phyloP scores from a whole-genome alignment of 2,888 invertebrate species.

The Cacoxenus indagator region DNA sequence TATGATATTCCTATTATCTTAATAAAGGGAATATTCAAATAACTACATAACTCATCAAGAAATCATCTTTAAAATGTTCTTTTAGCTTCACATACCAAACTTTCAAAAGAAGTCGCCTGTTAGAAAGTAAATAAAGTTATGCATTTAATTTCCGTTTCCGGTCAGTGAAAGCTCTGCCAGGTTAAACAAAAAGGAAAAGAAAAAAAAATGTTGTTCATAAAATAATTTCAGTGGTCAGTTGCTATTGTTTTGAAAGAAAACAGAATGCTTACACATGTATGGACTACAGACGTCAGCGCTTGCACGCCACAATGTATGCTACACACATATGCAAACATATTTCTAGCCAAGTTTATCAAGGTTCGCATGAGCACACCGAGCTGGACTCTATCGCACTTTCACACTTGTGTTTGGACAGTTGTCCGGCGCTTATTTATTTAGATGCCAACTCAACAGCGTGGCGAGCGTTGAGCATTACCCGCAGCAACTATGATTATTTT shows the following conservation, averaged over 20 bases:
- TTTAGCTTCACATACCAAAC: no score
- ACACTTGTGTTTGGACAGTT: conserved; percentile 65
- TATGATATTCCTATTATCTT: no score
- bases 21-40: no score
- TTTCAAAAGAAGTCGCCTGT: conserved; percentile 5
- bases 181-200: not conserved
- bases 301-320: not conserved
- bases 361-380: not conserved
- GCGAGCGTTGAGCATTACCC: conserved; percentile 23
- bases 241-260: conserved; percentile 23
- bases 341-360: not conserved
- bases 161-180: conserved; percentile 47
- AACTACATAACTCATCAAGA: no score
- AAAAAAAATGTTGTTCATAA: not conserved
- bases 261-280: not conserved
- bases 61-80: no score
- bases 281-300: no score
- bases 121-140: conserved; percentile 46
- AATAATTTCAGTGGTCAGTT: conserved; percentile 24
- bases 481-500: conserved; percentile 60
- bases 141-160: conserved; percentile 64
- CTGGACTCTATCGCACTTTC: conserved; percentile 56
- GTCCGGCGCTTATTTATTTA: conserved; percentile 49
- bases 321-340: not conserved
- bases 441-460: conserved; percentile 12